Evolutionary conservation across 2,888 invertebrate genomes (phyloP).

Genomic region (Stenoptilia bipunctidactyla): DNA sequence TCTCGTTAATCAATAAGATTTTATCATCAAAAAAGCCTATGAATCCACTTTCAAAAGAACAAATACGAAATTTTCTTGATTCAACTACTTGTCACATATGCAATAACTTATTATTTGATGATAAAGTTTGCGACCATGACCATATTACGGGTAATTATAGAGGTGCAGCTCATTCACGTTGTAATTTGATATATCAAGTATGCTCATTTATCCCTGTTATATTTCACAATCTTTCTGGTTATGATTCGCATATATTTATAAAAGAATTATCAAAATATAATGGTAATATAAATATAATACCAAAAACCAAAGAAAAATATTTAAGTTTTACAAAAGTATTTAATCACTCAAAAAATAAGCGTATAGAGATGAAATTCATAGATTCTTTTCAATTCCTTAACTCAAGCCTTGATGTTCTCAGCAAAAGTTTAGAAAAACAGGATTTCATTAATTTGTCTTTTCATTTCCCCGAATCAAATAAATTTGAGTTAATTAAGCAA

Average conservation of each 20-base stretch:
- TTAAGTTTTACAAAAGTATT: not conserved
- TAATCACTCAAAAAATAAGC: not conserved
- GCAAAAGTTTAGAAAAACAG: not conserved
- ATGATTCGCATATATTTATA: constrained; percentile 6
- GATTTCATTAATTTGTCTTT: not conserved
- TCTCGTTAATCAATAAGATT: too few species aligned
- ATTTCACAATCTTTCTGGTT: constrained; percentile 5
- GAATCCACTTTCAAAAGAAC: too few species aligned
- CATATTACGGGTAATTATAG: too few species aligned
- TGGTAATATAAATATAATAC: not conserved
- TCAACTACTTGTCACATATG: too few species aligned
- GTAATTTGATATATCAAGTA: too few species aligned
- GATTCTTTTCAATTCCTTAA: not conserved
- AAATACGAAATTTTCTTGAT: too few species aligned
- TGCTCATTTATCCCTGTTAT: not conserved
- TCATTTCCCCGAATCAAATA: not conserved
- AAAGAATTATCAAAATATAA: constrained; percentile 4
- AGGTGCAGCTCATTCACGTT: too few species aligned
- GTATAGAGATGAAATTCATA: not conserved
- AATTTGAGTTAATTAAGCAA: not conserved
- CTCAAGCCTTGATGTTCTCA: not conserved
- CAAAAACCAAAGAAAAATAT: not conserved
- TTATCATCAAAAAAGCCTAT: too few species aligned
- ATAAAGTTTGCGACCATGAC: too few species aligned
- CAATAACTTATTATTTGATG: too few species aligned